Percentiles rank a stretch among this genome's conserved stretches.
Conservation (phyloP, 2,113 vertebrate genomes). For the Delphinapterus leucas region DNA sequence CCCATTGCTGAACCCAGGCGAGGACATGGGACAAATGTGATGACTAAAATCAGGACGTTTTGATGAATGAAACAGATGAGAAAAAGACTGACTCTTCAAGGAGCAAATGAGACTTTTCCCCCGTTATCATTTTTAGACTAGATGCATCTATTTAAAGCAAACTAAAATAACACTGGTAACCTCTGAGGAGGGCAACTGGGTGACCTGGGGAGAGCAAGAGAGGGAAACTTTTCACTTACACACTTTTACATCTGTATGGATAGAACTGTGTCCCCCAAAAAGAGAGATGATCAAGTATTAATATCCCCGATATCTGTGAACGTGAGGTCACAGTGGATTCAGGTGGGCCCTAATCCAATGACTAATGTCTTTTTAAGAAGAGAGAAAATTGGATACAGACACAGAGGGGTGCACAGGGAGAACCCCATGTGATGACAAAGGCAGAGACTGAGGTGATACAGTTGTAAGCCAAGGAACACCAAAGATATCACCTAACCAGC, state of each 20-base stretch:
- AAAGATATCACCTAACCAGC: neutral
- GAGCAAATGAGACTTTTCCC: neutral
- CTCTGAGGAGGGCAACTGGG: neutral
- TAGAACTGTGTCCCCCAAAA: neutral
- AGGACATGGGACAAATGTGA: slow-evolving; percentile 34
- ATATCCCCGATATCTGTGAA: neutral
- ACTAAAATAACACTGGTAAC: neutral
- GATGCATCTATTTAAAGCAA: slow-evolving; percentile 24
- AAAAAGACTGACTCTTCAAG: neutral
- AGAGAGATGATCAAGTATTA: neutral
- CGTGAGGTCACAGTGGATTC: neutral
- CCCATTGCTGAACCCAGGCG: neutral
- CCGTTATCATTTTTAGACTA: neutral
- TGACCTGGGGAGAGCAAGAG: neutral
- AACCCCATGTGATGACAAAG: neutral
- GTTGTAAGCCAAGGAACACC: neutral
- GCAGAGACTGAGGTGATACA: neutral
- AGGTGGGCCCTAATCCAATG: neutral
- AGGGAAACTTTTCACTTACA: neutral
- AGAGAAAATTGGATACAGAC: neutral
- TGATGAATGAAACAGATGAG: slow-evolving; percentile 50
- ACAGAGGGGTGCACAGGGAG: neutral
- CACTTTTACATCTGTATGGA: neutral
- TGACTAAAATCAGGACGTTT: slow-evolving; percentile 9
- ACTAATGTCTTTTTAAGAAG: neutral